Evolutionary conservation across 2,888 invertebrate genomes (phyloP), one percentile per base, ranked within the genome.

Genomic region (Agrotis puta): DNA sequence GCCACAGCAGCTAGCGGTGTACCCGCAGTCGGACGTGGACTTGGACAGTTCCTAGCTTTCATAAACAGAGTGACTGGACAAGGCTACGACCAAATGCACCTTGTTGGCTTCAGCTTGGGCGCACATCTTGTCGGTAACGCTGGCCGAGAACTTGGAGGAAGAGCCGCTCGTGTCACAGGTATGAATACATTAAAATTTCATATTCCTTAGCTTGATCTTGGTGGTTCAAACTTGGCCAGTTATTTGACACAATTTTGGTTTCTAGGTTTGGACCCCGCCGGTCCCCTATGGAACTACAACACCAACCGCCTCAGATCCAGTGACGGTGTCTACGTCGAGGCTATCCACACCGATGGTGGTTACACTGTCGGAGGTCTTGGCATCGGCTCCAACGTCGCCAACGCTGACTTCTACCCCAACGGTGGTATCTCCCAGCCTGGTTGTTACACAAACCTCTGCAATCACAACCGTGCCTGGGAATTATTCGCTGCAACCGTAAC

Each of bases 391-490:
- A 85, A 92, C 4, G 89, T 96, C 4, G 97, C 95, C 1, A 91
- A 96, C 71, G 96, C 90, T 11, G 97, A 97, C 86, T 97, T 97
- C 89, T 97, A 95, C 92, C 96, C 96, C n/a, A 97, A 97, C 76
- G 93, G 95, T 54, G 97, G 97, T 3, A 87, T 64, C 43, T 82
- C 82, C 18, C 92, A 93, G 70, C 92, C 93, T 5, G 92, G 90
- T 0, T 93, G 93, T 50, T 3, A 79, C 3, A 88, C 88, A n/a
- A 82, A 81, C 33, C 14, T 90, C 7, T 93, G 93, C 75, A 88
- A 89, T 69, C 93, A 93, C 75, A 88, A 89, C 62, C 88, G 91
- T 6, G 87, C 93, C 1, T 93, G 90, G 90, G 83, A 90, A 64
- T 66, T 90, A 0, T 93, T 92, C 33, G 90, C 88, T 3, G 80